Conservation (phyloP, 1,140 invertebrate genomes). For the Aphis gossypii region DNA sequence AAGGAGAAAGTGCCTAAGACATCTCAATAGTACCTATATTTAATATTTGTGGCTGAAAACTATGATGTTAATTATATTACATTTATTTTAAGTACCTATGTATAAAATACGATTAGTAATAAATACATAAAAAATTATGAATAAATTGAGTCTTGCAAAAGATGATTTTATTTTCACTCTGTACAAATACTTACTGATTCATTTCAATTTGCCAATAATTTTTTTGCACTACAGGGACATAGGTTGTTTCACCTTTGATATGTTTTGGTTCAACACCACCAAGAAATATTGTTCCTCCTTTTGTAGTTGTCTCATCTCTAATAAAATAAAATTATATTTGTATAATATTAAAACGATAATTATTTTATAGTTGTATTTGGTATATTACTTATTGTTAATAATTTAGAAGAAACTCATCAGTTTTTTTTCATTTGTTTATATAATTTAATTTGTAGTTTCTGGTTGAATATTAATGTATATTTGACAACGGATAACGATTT, state of each 20-base stretch:
- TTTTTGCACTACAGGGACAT: neutral
- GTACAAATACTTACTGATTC: constrained; percentile 33
- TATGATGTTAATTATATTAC: neutral
- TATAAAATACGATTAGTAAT: neutral
- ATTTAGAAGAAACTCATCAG: neutral
- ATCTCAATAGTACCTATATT: neutral
- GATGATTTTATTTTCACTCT: neutral
- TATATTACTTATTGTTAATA: neutral
- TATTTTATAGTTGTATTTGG: neutral
- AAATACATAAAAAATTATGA: neutral
- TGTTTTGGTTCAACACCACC: constrained; percentile 21
- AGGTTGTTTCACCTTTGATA: constrained; percentile 12
- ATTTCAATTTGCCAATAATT: constrained; percentile 57
- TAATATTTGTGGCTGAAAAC: neutral
- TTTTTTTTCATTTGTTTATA: neutral
- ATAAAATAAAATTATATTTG: neutral
- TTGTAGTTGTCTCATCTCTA: neutral
- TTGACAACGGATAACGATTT: too few species aligned
- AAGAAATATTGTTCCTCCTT: constrained; percentile 44
- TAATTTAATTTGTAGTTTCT: neutral
- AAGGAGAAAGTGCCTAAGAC: neutral
- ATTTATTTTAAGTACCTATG: neutral
- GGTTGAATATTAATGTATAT: too few species aligned
- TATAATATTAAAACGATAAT: neutral
- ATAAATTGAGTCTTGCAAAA: neutral